Evolutionary conservation across 2,888 invertebrate species (phyloP).

Genomic region (Alsophila aescularia): DNA sequence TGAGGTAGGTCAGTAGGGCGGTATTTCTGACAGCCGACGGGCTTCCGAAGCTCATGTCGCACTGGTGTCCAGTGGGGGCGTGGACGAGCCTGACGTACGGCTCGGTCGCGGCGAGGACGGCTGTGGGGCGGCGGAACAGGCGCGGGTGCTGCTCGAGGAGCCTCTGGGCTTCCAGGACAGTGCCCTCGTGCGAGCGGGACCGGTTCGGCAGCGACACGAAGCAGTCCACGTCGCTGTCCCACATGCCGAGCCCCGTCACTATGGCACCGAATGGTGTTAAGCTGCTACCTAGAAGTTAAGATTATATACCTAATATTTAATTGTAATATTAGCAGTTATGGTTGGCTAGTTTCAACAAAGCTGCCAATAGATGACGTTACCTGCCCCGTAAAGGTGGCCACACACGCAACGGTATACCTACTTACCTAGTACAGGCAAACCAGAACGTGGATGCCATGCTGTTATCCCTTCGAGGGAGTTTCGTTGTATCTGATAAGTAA

Average conservation of each 20-base stretch:
- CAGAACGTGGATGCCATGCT: too few species aligned
- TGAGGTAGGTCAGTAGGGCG: slow-evolving; percentile 29
- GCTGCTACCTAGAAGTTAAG: slow-evolving; percentile 31
- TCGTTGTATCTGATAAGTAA: too few species aligned
- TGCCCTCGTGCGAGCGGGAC: not conserved
- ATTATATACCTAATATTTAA: not conserved
- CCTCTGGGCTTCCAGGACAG: slow-evolving; percentile 16
- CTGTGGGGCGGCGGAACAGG: slow-evolving; percentile 10
- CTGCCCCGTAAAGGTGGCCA: too few species aligned
- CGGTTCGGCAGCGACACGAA: slow-evolving; percentile 24
- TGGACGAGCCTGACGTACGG: slow-evolving; percentile 14
- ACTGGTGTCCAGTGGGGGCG: slow-evolving; percentile 12
- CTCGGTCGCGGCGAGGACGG: not conserved
- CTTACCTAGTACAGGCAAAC: too few species aligned
- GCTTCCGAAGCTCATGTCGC: slow-evolving; percentile 29
- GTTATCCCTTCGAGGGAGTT: too few species aligned
- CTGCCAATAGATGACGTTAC: too few species aligned
- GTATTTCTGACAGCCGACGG: slow-evolving; percentile 9
- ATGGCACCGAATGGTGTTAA: slow-evolving; percentile 38
- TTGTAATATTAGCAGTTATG: too few species aligned
- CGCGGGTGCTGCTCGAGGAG: slow-evolving; percentile 29
- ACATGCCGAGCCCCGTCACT: slow-evolving; percentile 34
- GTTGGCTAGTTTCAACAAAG: too few species aligned
- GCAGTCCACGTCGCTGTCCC: slow-evolving; percentile 43
- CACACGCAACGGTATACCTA: too few species aligned